Percentiles rank a stretch among this genome's conserved stretches.
These are phyloP conservation scores for Harpegnathos saltator DNA, from an alignment of 1,140 invertebrate genomes.

Conservation along the genomic window DNA sequence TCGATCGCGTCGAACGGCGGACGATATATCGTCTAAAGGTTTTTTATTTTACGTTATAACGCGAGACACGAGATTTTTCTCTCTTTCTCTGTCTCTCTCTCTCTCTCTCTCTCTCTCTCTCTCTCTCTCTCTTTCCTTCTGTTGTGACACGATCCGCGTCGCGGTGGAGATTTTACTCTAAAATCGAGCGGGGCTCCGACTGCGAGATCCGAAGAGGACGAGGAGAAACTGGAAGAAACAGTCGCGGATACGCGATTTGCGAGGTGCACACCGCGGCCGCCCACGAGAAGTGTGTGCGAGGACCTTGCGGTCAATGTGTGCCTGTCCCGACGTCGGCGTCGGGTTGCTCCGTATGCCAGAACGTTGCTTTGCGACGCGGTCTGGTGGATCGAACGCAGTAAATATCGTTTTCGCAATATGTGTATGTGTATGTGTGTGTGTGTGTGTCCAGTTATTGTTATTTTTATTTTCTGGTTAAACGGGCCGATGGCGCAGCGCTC, in stretches of 20 bases:
- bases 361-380: too few species aligned
- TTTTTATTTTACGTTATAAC: too few species aligned
- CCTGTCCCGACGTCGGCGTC: too few species aligned
- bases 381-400: too few species aligned
- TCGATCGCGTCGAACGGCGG: neutral
- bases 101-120: too few species aligned
- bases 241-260: slow-evolving; percentile 25
- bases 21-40: too few species aligned
- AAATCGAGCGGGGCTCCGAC: slow-evolving; percentile 20
- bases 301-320: too few species aligned
- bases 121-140: too few species aligned
- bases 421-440: too few species aligned
- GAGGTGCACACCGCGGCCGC: neutral
- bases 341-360: too few species aligned
- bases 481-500: slow-evolving; percentile 10
- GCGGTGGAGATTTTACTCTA: slow-evolving; percentile 17
- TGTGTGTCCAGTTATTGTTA: neutral
- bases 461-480: neutral
- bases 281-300: too few species aligned
- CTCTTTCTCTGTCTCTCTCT: neutral
- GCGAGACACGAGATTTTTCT: neutral
- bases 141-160: slow-evolving; percentile 12
- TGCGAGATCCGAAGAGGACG: slow-evolving; percentile 38
- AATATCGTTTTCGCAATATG: too few species aligned
- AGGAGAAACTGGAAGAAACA: slow-evolving; percentile 53